phyloP scores from a whole-genome alignment of 2,888 invertebrate genomes.

The Hipparchia sbordonii region DNA sequence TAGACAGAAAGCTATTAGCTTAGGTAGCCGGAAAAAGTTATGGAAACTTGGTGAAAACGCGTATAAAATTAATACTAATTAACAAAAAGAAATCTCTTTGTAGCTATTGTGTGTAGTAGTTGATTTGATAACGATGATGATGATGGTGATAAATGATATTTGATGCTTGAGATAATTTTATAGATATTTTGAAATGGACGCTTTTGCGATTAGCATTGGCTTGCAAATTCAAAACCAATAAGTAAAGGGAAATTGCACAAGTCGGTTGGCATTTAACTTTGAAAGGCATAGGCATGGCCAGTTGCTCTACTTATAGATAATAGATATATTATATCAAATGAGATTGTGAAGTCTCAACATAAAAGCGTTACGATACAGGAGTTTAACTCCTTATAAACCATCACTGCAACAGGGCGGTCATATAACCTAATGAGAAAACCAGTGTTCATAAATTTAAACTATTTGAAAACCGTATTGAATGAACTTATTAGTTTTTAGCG shows the following conservation, averaged over 20 bases:
- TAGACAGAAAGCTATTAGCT: too few relatives aligned
- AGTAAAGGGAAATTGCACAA: slow-evolving; percentile 32
- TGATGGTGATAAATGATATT: too few relatives aligned
- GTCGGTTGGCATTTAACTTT: slow-evolving; percentile 24
- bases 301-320: slow-evolving; percentile 17
- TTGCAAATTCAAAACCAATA: slow-evolving; percentile 21
- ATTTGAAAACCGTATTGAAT: too few relatives aligned
- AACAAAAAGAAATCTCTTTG: too few relatives aligned
- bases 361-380: slow-evolving; percentile 3
- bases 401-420: neutral
- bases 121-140: too few relatives aligned
- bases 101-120: too few relatives aligned
- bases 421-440: neutral
- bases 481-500: too few relatives aligned
- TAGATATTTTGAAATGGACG: neutral
- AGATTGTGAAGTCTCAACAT: slow-evolving; percentile 3
- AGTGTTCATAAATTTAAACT: neutral
- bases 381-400: neutral
- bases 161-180: too few relatives aligned
- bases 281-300: slow-evolving; percentile 21
- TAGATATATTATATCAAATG: neutral
- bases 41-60: too few relatives aligned
- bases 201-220: slow-evolving; percentile 1
- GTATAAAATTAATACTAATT: too few relatives aligned
- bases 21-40: too few relatives aligned